Evolutionary conservation across 2,113 vertebrate species (phyloP).

Genomic region (Rattus norvegicus): GRCr8 NC_086022.1:131322501-131323000

Average conservation of each 20-base stretch:
- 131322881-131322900: background rate
- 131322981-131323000: too few species aligned
- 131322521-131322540: slow-evolving; percentile 94
- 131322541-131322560: slow-evolving; percentile 88
- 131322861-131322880: background rate
- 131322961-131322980: too few species aligned
- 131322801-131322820: background rate
- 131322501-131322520: slow-evolving; percentile 97
- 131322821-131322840: background rate
- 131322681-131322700: background rate
- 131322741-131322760: background rate
- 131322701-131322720: slow-evolving; percentile 22
- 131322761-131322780: background rate
- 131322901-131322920: background rate
- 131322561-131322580: slow-evolving; percentile 86
- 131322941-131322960: background rate
- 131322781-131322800: background rate
- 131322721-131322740: background rate
- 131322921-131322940: background rate
- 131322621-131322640: background rate
- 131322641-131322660: slow-evolving; percentile 20
- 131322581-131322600: slow-evolving; percentile 29
- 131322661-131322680: slow-evolving; percentile 1
- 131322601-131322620: background rate
- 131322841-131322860: background rate